phyloP scores from a whole-genome alignment of 2,888 invertebrate genomes.

The Chelonus formosanus region DNA sequence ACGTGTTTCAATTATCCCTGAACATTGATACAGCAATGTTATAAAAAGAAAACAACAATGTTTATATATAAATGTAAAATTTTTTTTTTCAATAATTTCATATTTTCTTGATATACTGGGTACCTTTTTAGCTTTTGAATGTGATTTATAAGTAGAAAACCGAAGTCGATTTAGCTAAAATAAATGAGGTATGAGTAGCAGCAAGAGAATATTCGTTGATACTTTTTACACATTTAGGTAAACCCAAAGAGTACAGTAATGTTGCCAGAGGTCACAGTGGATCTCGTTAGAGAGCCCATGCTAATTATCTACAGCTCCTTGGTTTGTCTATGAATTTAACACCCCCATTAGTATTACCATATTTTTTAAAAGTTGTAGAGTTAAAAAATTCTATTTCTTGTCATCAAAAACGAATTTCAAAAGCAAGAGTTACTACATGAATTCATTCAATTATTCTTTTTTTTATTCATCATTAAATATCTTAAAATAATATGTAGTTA shows the following conservation, averaged over 20 bases:
- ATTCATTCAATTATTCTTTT: no score
- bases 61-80: not conserved
- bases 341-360: conserved; percentile 44
- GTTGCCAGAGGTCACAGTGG: conserved; percentile 35
- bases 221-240: conserved; percentile 47
- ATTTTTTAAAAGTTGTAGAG: not conserved
- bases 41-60: conserved; percentile 10
- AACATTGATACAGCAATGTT: conserved; percentile 15
- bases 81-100: not conserved
- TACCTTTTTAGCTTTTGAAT: not conserved
- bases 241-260: conserved; percentile 36
- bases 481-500: no score
- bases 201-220: not conserved
- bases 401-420: not conserved
- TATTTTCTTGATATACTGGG: not conserved
- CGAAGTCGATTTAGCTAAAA: not conserved
- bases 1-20: conserved; percentile 11
- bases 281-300: conserved; percentile 55
- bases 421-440: not conserved
- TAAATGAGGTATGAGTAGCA: not conserved
- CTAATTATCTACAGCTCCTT: conserved; percentile 56
- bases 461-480: no score
- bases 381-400: conserved; percentile 15
- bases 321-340: conserved; percentile 58
- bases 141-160: not conserved